A percentile compares a stretch with the other conserved stretches of the same genome.
Conservation (phyloP, 1,140 invertebrate species). For the Bradysia coprophila region DNA sequence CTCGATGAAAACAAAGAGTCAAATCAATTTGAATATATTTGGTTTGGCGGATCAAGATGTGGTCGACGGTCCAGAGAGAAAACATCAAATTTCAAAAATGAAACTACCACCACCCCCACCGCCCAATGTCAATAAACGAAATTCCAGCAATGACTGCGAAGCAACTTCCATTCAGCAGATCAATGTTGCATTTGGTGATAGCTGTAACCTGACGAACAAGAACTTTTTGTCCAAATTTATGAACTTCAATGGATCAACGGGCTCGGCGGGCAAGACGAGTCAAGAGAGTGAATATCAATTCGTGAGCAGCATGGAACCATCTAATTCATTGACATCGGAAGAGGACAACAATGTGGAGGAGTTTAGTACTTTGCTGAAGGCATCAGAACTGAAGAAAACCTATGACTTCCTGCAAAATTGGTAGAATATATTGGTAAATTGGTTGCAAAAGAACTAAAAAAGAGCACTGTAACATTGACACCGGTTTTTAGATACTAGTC, state of each 20-base stretch:
- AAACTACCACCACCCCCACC: background rate
- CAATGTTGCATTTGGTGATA: background rate
- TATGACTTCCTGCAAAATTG: conserved; percentile 21
- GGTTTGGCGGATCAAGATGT: background rate
- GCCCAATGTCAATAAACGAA: background rate
- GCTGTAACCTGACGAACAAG: background rate
- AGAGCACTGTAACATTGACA: too few relatives aligned
- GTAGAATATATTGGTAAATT: too few relatives aligned
- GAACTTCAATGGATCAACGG: background rate
- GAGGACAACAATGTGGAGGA: conserved; percentile 4
- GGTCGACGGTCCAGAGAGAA: background rate
- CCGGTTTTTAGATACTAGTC: too few relatives aligned
- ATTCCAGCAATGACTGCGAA: background rate
- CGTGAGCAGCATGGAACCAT: conserved; percentile 1
- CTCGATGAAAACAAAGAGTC: conserved; percentile 15
- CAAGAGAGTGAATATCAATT: background rate
- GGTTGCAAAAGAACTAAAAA: too few relatives aligned
- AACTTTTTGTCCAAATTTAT: background rate
- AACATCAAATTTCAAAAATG: background rate
- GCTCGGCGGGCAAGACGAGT: background rate
- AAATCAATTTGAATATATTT: conserved; percentile 12
- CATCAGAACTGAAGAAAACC: conserved; percentile 13
- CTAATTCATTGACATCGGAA: conserved; percentile 6
- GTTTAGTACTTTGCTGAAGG: conserved; percentile 8
- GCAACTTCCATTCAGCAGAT: background rate